phyloP scores from a whole-genome alignment of 2,797 vertebrate species.

The Sebastes dallii region DNA sequence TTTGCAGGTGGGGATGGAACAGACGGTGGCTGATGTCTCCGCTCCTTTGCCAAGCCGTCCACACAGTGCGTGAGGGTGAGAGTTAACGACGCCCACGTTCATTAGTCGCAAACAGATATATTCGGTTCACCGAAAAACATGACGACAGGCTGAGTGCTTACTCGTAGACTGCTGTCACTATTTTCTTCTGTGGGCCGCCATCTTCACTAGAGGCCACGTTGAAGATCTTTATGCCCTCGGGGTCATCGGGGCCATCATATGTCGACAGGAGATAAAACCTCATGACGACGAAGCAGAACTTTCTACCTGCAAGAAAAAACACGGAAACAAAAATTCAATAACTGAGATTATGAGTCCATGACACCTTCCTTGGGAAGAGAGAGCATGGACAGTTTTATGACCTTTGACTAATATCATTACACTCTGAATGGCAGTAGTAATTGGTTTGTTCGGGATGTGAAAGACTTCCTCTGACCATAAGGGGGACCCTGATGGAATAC shows the following conservation, averaged over 20 bases:
- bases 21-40: too few species aligned
- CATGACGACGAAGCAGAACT: slow-evolving; percentile 62
- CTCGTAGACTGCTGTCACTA: slow-evolving; percentile 75
- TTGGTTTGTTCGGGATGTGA: background rate
- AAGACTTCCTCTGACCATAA: background rate
- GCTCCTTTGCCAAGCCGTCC: too few species aligned
- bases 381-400: background rate
- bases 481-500: background rate
- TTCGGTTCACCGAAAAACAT: too few species aligned
- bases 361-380: background rate
- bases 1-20: fast-evolving
- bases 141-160: slow-evolving; percentile 29
- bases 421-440: background rate
- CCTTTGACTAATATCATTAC: background rate
- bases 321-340: background rate
- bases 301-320: slow-evolving; percentile 47
- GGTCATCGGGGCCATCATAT: slow-evolving; percentile 67
- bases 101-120: too few species aligned
- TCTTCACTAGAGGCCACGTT: slow-evolving; percentile 45
- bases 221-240: slow-evolving; percentile 64
- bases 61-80: too few species aligned
- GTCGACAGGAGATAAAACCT: slow-evolving; percentile 71
- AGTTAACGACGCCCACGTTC: too few species aligned
- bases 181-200: slow-evolving; percentile 46
- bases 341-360: background rate